Conservation (phyloP, 2,797 vertebrate genomes). For the Spheniscus humboldti region DNA sequence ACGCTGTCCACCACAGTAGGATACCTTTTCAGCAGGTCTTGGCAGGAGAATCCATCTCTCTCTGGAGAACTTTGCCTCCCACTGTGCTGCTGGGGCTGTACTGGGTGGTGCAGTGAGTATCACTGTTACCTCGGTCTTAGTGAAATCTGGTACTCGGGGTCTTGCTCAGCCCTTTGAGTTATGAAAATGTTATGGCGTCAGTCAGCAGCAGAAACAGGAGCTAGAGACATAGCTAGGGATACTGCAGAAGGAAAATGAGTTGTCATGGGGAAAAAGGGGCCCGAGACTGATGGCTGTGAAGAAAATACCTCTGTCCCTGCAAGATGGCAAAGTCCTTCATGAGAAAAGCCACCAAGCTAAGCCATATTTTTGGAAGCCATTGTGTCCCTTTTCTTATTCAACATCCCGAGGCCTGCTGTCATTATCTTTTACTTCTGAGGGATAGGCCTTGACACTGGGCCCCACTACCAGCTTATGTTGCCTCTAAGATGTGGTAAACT, state of each 20-base stretch:
- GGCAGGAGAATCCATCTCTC: not conserved
- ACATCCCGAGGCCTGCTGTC: not conserved
- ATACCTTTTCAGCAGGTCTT: not conserved
- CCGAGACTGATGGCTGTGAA: not conserved
- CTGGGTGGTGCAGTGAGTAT: not conserved
- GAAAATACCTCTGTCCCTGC: not conserved
- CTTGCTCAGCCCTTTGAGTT: not conserved
- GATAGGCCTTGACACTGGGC: not conserved
- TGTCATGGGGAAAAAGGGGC: not conserved
- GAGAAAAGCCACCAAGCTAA: not conserved
- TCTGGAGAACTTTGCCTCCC: not conserved
- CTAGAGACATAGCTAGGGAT: not conserved
- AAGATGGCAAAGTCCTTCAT: not conserved
- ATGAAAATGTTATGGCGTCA: not conserved
- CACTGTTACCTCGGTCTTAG: no score
- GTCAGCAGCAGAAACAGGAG: not conserved
- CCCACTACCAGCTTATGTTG: fast-evolving
- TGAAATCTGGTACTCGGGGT: not conserved
- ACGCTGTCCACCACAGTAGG: not conserved
- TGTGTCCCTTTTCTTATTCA: not conserved
- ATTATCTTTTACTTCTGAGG: not conserved
- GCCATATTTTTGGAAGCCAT: not conserved
- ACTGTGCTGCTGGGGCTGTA: not conserved
- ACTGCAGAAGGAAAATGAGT: not conserved
- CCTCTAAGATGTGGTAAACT: not conserved